Base-by-base conservation (phyloP, 2,888 invertebrate genomes). In the Petrolisthes manimaculis region DNA sequence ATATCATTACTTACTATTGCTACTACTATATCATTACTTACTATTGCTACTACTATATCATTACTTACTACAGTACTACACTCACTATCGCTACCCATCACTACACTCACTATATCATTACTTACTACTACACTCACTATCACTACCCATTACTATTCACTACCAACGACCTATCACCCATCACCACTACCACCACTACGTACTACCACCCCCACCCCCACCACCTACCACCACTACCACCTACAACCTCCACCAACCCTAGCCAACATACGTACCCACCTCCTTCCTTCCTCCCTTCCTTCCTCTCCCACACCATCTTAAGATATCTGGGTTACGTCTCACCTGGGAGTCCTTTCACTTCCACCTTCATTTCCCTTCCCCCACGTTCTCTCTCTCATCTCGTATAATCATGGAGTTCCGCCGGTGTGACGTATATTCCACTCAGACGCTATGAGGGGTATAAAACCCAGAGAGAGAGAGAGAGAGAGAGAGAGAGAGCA, bases 261-360 rank as follows among this genome's bases (percentile, higher is more conserved):
- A 77, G 9, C 55, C 51, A 5, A 54, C 55, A n/a, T 5, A n/a
- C 8, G 24, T 37, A 37, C 24, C 77, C 77, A 21, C 21, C n/a
- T 24, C 24, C 18, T 24, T 12, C 14, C 77, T 5, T 12, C 37
- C 77, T 24, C 77, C 14, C 9, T 14, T 14, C 61, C 61, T 14
- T 61, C 21, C 74, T 74, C 74, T 24, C 74, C 74, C 61, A 61
- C 61, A 18, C 61, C 61, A 61, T 37, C 37, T 37, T 37, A 37
- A 37, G 24, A 74, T 18, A 83, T 83, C 74, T 83, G 55, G 83
- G 83, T 83, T 83, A 55, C 83, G 51, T 21, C 74, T 83, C 83
- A 54, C 18, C 74, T 67, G 53, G 37, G 54, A 51, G 71, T 83
- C 82, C 82, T 83, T 83, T 83, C 82, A 69, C 82, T 83, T 37